These are phyloP conservation scores for Listronotus oregonensis DNA, from an alignment of 1,140 invertebrate genomes.

Conservation along the genomic window DNA sequence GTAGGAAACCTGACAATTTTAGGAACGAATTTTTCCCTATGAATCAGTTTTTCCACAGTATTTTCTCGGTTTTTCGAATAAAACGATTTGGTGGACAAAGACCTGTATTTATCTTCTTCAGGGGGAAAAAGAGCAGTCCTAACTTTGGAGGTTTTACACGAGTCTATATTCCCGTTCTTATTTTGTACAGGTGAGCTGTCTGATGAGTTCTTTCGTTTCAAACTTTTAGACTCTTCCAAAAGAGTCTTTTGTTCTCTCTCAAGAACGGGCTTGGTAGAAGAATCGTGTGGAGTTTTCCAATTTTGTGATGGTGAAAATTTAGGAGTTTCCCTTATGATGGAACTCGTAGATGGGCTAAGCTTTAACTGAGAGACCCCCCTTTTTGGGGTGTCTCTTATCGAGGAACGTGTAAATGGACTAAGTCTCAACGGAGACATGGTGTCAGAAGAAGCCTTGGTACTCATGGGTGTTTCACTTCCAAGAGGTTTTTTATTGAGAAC, in stretches of 20 bases:
- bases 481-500: conserved; percentile 21
- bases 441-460: conserved; percentile 25
- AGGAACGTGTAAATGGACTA: conserved; percentile 22
- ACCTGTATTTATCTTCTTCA: conserved; percentile 39
- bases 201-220: conserved; percentile 32
- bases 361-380: background rate
- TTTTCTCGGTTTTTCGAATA: conserved; percentile 57
- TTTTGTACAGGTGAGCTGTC: conserved; percentile 28
- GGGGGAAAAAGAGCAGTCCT: conserved; percentile 51
- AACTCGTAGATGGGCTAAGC: conserved; percentile 25
- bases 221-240: conserved; percentile 35
- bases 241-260: conserved; percentile 48
- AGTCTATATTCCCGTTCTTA: conserved; percentile 45
- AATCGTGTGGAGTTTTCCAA: conserved; percentile 61
- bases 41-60: conserved; percentile 37
- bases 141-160: conserved; percentile 46
- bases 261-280: conserved; percentile 41
- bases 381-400: conserved; percentile 31
- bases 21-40: conserved; percentile 17
- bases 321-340: conserved; percentile 27
- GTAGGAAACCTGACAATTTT: conserved; percentile 21
- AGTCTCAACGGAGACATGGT: conserved; percentile 34
- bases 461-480: conserved; percentile 19
- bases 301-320: conserved; percentile 57
- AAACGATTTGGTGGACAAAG: conserved; percentile 60